Evolutionary conservation across 1,140 invertebrate species (phyloP).

Genomic region (Ooceraea biroi): DNA sequence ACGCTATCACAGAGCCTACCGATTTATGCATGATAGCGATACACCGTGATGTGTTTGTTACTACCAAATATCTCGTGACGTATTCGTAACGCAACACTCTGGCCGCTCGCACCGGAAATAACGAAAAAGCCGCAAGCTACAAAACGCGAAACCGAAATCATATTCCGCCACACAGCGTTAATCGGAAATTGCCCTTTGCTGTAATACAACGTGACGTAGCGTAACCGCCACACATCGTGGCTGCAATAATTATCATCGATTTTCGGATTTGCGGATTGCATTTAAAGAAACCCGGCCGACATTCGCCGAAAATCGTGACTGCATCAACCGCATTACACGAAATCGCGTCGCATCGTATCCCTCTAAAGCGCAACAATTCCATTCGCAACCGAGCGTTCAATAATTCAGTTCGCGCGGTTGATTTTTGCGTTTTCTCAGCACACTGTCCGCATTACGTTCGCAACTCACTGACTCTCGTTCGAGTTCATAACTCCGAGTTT

Average conservation of each 20-base stretch:
- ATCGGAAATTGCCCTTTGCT: slow-evolving; percentile 53
- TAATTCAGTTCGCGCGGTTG: too few species aligned
- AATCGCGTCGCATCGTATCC: too few species aligned
- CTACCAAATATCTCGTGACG: slow-evolving; percentile 27
- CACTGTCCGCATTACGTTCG: too few species aligned
- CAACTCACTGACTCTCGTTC: too few species aligned
- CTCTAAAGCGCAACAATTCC: too few species aligned
- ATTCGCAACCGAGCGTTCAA: too few species aligned
- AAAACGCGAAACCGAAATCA: slow-evolving; percentile 55
- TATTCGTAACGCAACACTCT: slow-evolving; percentile 1
- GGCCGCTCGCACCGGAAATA: slow-evolving; percentile 49
- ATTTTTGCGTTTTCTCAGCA: too few species aligned
- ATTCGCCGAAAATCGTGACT: not conserved
- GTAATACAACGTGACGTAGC: not conserved
- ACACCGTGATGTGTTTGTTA: not conserved
- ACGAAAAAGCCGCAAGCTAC: slow-evolving; percentile 61
- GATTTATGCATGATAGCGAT: slow-evolving; percentile 17
- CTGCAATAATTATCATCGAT: slow-evolving; percentile 25
- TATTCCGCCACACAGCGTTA: slow-evolving; percentile 19
- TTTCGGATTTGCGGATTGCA: not conserved
- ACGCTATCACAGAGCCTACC: not conserved
- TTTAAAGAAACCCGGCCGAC: not conserved
- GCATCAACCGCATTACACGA: not conserved
- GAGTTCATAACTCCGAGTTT: too few species aligned
- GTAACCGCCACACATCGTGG: not conserved